Evolutionary conservation across 2,888 invertebrate genomes (phyloP), one percentile per base, ranked within the genome.

Genomic region (Galerucella calmariensis): DNA sequence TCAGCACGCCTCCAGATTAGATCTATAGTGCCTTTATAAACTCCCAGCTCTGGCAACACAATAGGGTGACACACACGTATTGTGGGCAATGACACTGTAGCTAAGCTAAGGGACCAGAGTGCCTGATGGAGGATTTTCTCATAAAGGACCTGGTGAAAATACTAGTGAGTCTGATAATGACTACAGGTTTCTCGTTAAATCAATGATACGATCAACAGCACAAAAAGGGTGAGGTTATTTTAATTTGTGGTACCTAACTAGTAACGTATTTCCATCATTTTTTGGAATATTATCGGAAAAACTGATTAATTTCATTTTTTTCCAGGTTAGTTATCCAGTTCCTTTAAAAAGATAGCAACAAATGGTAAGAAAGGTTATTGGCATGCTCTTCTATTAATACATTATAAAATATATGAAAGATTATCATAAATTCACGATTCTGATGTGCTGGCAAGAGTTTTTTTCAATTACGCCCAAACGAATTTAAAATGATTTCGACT

Each of bases 281-380:
- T 2, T 48, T 48, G 14, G 3, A 14, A 48, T 48, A 12, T 48
- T 48, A 14, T 2, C 35, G 35, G 1, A 41, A 41, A 41, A 41
- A 41, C 35, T 41, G 8, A 41, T 41, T 8, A 0, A 44, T 56
- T 62, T 58, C 24, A 20, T 24, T 72, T 74, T 77, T 74, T 77
- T 77, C 12, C 72, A 77, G 77, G 77, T 77, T 77, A 77, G 74
- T 75, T 77, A 67, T 62, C 74, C 77, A 72, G 77, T 67, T 77
- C 67, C 73, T 69, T 70, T 77, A 75, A 71, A 53, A 72, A 70
- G 41, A 71, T 75, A 75, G 63, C 74, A 75, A 62, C 77, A 74
- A 77, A 77, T 77, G 77, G 77, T 77, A 77, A 77, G 77, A 69
- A 27, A 66, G 69, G 70, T 73, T 51, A 73, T 53, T 62, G 70